Conservation (phyloP, 2,113 vertebrate species). For the Bujurquina vittata region DNA sequence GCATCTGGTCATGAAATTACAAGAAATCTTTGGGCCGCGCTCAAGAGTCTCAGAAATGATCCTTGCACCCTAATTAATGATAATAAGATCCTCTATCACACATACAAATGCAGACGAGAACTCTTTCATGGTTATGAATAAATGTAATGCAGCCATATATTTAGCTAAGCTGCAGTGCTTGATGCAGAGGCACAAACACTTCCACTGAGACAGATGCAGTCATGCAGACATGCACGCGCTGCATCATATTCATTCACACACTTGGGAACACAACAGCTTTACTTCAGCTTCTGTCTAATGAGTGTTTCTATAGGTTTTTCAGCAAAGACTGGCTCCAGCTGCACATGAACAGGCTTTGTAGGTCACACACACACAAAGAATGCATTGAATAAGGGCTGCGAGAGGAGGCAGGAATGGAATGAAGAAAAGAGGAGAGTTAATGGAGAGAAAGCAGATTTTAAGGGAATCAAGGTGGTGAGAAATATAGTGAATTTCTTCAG, state of each 20-base stretch:
- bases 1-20: constrained; percentile 36
- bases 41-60: constrained; percentile 5
- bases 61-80: neutral
- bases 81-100: neutral
- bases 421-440: constrained; percentile 18
- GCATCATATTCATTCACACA: constrained; percentile 17
- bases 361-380: neutral
- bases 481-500: constrained; percentile 22
- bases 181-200: neutral
- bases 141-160: neutral
- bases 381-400: neutral
- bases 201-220: neutral
- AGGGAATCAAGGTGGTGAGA: constrained; percentile 13
- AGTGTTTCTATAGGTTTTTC: constrained; percentile 22
- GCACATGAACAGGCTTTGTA: neutral
- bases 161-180: neutral
- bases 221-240: neutral
- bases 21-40: constrained; percentile 22
- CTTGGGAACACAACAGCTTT: neutral
- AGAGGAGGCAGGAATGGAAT: constrained; percentile 12
- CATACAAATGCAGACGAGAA: neutral
- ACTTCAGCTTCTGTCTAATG: neutral
- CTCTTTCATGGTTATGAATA: neutral
- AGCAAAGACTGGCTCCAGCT: neutral
- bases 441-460: constrained; percentile 46